Conservation (phyloP, 2,888 invertebrate genomes). For the Tanypteryx hageni region DNA sequence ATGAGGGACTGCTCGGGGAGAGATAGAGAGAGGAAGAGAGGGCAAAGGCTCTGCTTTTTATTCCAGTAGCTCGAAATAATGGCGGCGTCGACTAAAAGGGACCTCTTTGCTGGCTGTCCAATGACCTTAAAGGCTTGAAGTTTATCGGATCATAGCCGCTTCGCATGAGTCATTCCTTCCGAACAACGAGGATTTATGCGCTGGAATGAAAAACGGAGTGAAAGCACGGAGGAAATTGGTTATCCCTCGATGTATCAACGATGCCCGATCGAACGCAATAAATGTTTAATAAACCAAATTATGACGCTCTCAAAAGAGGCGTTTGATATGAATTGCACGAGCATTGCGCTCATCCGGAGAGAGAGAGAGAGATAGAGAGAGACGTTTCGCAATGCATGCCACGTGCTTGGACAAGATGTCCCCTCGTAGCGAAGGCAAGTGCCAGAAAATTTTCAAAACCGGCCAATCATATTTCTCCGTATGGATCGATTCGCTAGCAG, state of each 20-base stretch:
- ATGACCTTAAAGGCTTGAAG: conserved; percentile 1
- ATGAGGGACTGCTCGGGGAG: no score
- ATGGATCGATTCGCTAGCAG: no score
- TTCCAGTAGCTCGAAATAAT: conserved; percentile 9
- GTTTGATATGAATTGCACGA: background rate
- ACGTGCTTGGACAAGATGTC: background rate
- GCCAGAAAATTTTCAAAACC: no score
- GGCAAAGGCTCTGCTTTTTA: background rate
- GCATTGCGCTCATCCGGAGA: no score
- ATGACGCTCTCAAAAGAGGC: background rate
- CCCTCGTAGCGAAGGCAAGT: no score
- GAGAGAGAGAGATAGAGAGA: no score
- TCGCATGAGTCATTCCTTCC: background rate
- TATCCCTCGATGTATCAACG: background rate
- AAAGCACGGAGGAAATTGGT: background rate
- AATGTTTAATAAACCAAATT: background rate
- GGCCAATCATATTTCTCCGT: no score
- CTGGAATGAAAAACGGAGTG: background rate
- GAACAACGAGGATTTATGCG: background rate
- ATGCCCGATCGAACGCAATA: background rate
- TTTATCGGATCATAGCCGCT: background rate
- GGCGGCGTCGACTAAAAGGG: background rate
- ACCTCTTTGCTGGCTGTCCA: background rate
- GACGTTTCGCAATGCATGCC: background rate
- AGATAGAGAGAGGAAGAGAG: no score